These are phyloP conservation scores for Amblyopsis rosae DNA, from an alignment of 2,113 vertebrate genomes.

Conservation along the genomic window DNA sequence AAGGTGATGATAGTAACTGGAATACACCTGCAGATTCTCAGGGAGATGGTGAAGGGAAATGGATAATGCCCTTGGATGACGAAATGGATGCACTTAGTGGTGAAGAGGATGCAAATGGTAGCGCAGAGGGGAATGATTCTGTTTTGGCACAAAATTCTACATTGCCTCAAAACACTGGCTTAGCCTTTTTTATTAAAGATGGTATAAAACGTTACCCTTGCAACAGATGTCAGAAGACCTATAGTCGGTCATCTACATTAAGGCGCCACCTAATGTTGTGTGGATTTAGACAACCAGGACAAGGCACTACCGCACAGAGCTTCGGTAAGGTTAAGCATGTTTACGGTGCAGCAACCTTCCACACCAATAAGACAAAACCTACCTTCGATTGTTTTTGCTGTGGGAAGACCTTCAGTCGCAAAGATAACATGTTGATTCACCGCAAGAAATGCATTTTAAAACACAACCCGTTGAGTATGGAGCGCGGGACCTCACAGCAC, in stretches of 20 bases:
- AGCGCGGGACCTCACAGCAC: constrained; percentile 20
- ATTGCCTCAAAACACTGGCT: constrained; percentile 1
- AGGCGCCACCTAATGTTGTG: constrained; percentile 73
- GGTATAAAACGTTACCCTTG: constrained; percentile 72
- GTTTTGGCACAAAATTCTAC: constrained; percentile 19
- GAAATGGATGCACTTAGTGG: constrained; percentile 60
- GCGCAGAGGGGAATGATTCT: constrained; percentile 19
- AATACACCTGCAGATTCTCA: constrained; percentile 8
- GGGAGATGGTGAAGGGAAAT: constrained; percentile 55
- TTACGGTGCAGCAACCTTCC: not conserved
- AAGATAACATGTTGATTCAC: constrained; percentile 75
- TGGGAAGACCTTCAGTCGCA: constrained; percentile 72
- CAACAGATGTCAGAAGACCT: constrained; percentile 73
- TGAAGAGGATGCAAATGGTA: constrained; percentile 31
- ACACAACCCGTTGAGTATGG: constrained; percentile 16
- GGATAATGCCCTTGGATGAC: constrained; percentile 75
- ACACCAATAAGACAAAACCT: constrained; percentile 46
- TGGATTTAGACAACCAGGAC: constrained; percentile 53
- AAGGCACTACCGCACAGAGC: constrained; percentile 16
- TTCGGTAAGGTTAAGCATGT: constrained; percentile 1
- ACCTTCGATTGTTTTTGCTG: constrained; percentile 73
- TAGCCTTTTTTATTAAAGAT: constrained; percentile 62
- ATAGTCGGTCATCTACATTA: constrained; percentile 69
- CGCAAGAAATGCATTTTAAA: constrained; percentile 63
- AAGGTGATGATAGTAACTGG: constrained; percentile 31